Percentiles rank a stretch among this genome's conserved stretches.
Conservation (phyloP, 2,888 invertebrate species). For the Ectemnius cavifrons region DNA sequence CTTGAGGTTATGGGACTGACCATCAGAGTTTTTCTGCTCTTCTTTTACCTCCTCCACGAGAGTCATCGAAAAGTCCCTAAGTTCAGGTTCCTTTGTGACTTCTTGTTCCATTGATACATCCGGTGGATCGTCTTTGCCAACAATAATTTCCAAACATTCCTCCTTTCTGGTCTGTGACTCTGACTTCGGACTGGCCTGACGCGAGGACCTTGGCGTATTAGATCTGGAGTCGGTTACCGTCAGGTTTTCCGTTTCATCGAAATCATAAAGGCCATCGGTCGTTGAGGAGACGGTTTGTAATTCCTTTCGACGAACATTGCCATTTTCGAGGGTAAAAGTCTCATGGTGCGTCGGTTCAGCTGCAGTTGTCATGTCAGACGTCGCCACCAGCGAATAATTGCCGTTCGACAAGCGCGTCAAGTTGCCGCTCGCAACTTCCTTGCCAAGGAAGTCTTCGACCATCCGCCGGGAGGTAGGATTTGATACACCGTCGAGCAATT, state of each 20-base stretch:
- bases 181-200: slow-evolving; percentile 67
- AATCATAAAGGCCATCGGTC: slow-evolving; percentile 62
- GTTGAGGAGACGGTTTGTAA: slow-evolving; percentile 52
- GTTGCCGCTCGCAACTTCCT: slow-evolving; percentile 85
- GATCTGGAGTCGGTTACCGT: slow-evolving; percentile 68
- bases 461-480: slow-evolving; percentile 84
- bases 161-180: slow-evolving; percentile 62
- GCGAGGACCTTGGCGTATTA: slow-evolving; percentile 68
- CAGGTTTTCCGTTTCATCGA: slow-evolving; percentile 67
- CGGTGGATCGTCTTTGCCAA: slow-evolving; percentile 49
- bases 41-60: slow-evolving; percentile 49
- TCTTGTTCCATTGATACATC: slow-evolving; percentile 46
- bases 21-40: slow-evolving; percentile 47
- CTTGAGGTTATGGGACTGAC: slow-evolving; percentile 67
- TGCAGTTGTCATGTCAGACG: slow-evolving; percentile 67
- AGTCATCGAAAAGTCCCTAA: slow-evolving; percentile 21
- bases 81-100: slow-evolving; percentile 43
- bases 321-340: slow-evolving; percentile 55
- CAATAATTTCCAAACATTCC: slow-evolving; percentile 68
- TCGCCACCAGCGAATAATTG: slow-evolving; percentile 84
- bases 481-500: slow-evolving; percentile 80
- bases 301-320: slow-evolving; percentile 48
- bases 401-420: slow-evolving; percentile 84
- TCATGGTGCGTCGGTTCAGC: slow-evolving; percentile 52
- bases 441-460: slow-evolving; percentile 82